Base-by-base conservation (phyloP, 2,797 vertebrate genomes). In the Cyclopterus lumpus region DNA sequence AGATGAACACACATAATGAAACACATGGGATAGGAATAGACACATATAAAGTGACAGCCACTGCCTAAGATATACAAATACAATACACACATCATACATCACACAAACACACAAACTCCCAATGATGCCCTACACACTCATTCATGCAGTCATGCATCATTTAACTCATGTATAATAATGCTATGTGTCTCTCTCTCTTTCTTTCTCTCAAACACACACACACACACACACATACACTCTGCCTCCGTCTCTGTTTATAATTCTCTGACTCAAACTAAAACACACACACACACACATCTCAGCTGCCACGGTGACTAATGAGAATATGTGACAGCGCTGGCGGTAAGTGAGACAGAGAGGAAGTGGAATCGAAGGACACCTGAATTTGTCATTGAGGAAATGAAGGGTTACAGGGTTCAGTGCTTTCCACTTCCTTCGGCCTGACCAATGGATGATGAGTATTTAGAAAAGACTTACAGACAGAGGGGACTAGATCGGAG, bases 351-450 rank as follows among this genome's bases (percentile, higher is more conserved):
- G 90, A 90, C 83, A 30, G 82, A 90, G 86, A 88, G 85, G 62
- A 82, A 88, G 85, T 73, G 73, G 79, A 92, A 84, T 86, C 7
- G 81, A 92, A 92, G 89, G 89, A 92, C 89, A 74, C 77, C 86
- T 44, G 8, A 69, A 89, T 91, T 86, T 91, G 88, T 89, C 91
- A 93, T 92, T 90, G 92, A 90, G 86, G 82, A 85, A 90, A 87
- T 79, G 67, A 81, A 82, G 57, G 89, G 78, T 81, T 77, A 71
- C 44, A 40, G 81, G 86, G 86, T 83, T 89, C 83, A 79, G 28
- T n/a, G 48, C 49, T 76, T 70, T 59, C 77, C 59, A 77, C 72
- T 83, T 84, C 79, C 83, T 83, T 34, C 64, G 60, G 51, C 70
- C 75, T 30, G 60, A 81, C 85, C 88, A 88, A 83, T 86, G 75